Conservation (phyloP, 2,113 vertebrate species). For the Rhinichthys klamathensis region DNA sequence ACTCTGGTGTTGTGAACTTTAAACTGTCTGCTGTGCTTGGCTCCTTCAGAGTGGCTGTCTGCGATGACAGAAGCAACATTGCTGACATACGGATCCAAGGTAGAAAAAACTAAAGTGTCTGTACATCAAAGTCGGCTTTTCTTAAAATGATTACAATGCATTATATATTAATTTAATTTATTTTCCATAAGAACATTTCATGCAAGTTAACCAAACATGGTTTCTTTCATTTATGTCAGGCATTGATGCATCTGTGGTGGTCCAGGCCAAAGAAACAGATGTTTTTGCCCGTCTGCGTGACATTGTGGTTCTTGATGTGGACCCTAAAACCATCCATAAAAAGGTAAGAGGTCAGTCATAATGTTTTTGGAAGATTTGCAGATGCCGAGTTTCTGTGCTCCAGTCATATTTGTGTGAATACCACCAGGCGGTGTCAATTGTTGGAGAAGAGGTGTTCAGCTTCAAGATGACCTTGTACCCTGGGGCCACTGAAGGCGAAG, state of each 20-base stretch:
- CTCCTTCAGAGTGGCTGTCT: constrained; percentile 86
- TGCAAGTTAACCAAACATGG: neutral
- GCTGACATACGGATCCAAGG: constrained; percentile 95
- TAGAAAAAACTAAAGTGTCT: constrained; percentile 57
- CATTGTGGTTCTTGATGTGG: constrained; percentile 88
- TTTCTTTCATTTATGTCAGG: constrained; percentile 72
- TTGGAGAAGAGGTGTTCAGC: constrained; percentile 96
- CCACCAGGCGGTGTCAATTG: constrained; percentile 89
- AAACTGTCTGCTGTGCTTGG: constrained; percentile 88
- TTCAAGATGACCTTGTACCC: constrained; percentile 87
- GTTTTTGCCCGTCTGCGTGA: constrained; percentile 88
- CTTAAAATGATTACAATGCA: neutral
- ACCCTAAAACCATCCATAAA: constrained; percentile 86
- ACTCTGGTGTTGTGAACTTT: constrained; percentile 81
- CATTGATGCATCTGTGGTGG: constrained; percentile 84
- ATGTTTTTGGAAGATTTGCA: neutral
- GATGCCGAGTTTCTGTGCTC: neutral
- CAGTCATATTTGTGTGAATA: constrained; percentile 33
- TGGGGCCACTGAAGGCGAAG: constrained; percentile 84
- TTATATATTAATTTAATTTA: neutral
- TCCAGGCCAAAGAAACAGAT: constrained; percentile 82
- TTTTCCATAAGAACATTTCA: too few species aligned
- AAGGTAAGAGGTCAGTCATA: constrained; percentile 75
- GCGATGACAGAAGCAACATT: constrained; percentile 84
- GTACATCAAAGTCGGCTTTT: neutral